A percentile compares a stretch with the other conserved stretches of the same genome.
Evolutionary conservation across 2,797 vertebrate species (phyloP).

Genomic region (Chaenodraco wilsoni): DNA sequence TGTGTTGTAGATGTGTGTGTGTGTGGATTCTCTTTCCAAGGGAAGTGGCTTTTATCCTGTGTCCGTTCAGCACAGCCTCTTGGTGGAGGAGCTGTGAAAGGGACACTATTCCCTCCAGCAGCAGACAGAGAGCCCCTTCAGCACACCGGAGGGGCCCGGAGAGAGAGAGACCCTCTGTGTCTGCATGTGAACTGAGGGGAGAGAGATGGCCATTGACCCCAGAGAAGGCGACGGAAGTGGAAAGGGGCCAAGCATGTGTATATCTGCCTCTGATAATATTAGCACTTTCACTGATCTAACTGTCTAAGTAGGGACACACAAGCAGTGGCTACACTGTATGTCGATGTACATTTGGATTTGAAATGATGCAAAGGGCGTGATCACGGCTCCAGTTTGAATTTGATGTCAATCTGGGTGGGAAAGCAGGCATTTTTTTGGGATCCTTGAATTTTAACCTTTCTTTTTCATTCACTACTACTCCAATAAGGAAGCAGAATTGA

Average conservation of each 20-base stretch:
- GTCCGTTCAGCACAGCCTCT: constrained; percentile 73
- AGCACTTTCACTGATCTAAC: constrained; percentile 57
- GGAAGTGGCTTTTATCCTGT: constrained; percentile 82
- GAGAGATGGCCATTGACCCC: constrained; percentile 73
- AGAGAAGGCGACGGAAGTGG: constrained; percentile 74
- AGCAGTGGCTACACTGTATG: constrained; percentile 3
- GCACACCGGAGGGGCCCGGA: constrained; percentile 59
- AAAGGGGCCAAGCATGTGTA: constrained; percentile 72
- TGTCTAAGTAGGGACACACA: constrained; percentile 15
- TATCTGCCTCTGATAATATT: constrained; percentile 80
- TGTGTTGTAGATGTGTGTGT: constrained; percentile 49
- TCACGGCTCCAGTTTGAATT: too few species aligned
- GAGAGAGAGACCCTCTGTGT: constrained; percentile 73
- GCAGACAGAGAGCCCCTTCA: constrained; percentile 78
- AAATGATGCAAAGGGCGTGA: too few species aligned
- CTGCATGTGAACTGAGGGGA: constrained; percentile 59
- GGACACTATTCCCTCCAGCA: constrained; percentile 75
- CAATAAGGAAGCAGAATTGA: too few species aligned
- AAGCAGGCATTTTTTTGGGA: too few species aligned
- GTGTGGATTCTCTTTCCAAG: constrained; percentile 63
- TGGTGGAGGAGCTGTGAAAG: constrained; percentile 74
- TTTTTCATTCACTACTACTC: too few species aligned
- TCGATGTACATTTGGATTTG: neutral
- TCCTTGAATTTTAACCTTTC: too few species aligned
- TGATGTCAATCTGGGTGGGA: too few species aligned